Percentiles rank a stretch among this genome's conserved stretches.
Evolutionary conservation across 2,113 vertebrate species (phyloP).

Genomic region (Notothenia rossii): DNA sequence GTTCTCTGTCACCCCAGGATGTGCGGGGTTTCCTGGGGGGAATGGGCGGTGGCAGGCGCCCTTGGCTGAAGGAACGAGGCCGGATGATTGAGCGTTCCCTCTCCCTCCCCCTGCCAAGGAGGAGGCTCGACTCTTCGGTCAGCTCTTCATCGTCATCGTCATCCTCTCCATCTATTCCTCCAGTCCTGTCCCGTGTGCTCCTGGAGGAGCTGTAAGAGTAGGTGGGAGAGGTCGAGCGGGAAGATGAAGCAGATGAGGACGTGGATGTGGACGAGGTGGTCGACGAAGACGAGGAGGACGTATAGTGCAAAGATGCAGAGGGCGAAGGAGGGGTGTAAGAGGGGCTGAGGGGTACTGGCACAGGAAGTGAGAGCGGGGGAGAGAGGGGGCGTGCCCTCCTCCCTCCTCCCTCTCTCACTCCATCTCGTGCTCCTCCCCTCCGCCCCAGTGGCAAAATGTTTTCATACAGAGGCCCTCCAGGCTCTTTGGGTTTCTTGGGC

Average conservation of each 20-base stretch:
- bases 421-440: constrained; percentile 85
- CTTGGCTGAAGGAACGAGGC: constrained; percentile 84
- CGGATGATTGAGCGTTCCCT: constrained; percentile 79
- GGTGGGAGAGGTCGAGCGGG: constrained; percentile 84
- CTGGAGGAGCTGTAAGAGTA: constrained; percentile 84
- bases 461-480: constrained; percentile 83
- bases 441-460: constrained; percentile 85
- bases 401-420: constrained; percentile 79
- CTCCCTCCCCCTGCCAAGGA: constrained; percentile 81
- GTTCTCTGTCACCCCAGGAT: constrained; percentile 79
- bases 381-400: constrained; percentile 84
- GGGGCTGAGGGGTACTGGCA: constrained; percentile 85
- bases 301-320: constrained; percentile 84
- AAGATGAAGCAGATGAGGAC: constrained; percentile 82
- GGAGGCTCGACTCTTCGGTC: constrained; percentile 86
- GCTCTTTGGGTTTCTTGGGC: constrained; percentile 85
- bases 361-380: constrained; percentile 85
- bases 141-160: constrained; percentile 84
- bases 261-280: constrained; percentile 82
- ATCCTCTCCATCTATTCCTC: constrained; percentile 80
- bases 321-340: constrained; percentile 84
- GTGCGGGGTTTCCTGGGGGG: constrained; percentile 85
- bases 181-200: constrained; percentile 80
- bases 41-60: constrained; percentile 84
- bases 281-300: constrained; percentile 80